Base-by-base conservation (phyloP, 2,888 invertebrate genomes). In the Drosophila bunnanda region DNA sequence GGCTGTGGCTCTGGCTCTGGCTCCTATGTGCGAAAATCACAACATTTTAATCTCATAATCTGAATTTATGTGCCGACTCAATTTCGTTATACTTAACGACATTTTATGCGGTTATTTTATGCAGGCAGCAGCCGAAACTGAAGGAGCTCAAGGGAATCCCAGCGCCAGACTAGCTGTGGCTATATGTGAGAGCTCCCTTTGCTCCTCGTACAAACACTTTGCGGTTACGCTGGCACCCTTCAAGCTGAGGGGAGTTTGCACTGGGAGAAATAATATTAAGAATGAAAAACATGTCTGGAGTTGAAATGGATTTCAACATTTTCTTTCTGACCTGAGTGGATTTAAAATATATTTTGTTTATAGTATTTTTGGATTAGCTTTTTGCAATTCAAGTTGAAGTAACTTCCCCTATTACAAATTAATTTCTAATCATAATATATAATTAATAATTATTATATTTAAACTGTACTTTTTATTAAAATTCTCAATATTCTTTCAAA, bases 31-130 rank as follows among this genome's bases (percentile, higher is more conserved):
- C 79, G 76, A 88, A 87, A 89, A 86, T 86, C 88, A 86, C 80
- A 85, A 82, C 88, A 88, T 86, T 86, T 86, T 89, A 86, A 88
- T 87, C 89, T 83, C 83, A 88, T 87, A 89, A 87, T 89, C 89
- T 87, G 87, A 89, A 88, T 88, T 87, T 87, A 87, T 87, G 87
- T 84, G 82, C 80, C 82, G 89, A 87, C 89, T 89, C 86, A 88
- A 89, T 89, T 87, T 88, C 88, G 89, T 88, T 84, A 86, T 86
- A 78, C 88, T 87, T 87, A 89, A 87, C 80, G 84, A 79, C 89
- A 85, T 87, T 90, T 85, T 87, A 79, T 85, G 90, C 85, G 78
- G 79, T 78, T 79, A 89, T 89, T 81, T 89, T 81, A 77, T 89
- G 83, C 78, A 82, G 79, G 77, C 56, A 62, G 34, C 41, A 65